Evolutionary conservation across 2,888 invertebrate species (phyloP).

Genomic region (Cryptocephalus primarius): DNA sequence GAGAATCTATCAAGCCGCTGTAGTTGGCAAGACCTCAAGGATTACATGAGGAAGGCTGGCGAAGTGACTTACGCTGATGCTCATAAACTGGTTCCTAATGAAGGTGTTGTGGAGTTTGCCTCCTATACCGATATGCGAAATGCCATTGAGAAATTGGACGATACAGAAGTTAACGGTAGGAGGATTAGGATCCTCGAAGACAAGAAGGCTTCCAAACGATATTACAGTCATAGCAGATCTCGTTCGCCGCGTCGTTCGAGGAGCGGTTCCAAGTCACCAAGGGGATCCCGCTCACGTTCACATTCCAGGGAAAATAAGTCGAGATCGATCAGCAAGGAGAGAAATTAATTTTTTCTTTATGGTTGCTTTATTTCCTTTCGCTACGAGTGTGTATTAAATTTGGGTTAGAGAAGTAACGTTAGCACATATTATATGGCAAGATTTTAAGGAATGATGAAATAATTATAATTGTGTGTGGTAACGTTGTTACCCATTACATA

Average conservation of each 20-base stretch:
- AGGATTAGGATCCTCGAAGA: conserved; percentile 83
- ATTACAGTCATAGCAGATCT: conserved; percentile 15
- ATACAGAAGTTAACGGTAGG: conserved; percentile 88
- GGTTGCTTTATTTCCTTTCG: too few species aligned
- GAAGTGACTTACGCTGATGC: conserved; percentile 97
- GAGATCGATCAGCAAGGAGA: conserved; percentile 13
- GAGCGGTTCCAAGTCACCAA: conserved; percentile 8
- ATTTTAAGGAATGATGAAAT: too few species aligned
- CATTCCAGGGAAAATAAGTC: conserved; percentile 17
- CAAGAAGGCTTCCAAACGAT: conserved; percentile 39
- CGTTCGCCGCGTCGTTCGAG: conserved; percentile 12
- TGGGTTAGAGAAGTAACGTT: too few species aligned
- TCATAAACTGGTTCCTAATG: conserved; percentile 57
- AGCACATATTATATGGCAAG: too few species aligned
- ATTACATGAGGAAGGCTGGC: conserved; percentile 95
- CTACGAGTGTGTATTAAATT: too few species aligned
- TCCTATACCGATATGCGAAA: conserved; percentile 85
- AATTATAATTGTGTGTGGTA: too few species aligned
- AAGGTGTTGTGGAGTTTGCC: conserved; percentile 80
- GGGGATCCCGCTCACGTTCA: conserved; percentile 15
- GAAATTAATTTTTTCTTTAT: conserved; percentile 3
- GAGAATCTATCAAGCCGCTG: conserved; percentile 97
- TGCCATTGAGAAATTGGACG: conserved; percentile 88
- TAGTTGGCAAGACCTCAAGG: conserved; percentile 99
- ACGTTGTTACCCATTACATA: too few species aligned